Percentiles rank a stretch among this genome's conserved stretches.
phyloP scores from a whole-genome alignment of 2,888 invertebrate genomes.

The Drosophila paracracens region DNA sequence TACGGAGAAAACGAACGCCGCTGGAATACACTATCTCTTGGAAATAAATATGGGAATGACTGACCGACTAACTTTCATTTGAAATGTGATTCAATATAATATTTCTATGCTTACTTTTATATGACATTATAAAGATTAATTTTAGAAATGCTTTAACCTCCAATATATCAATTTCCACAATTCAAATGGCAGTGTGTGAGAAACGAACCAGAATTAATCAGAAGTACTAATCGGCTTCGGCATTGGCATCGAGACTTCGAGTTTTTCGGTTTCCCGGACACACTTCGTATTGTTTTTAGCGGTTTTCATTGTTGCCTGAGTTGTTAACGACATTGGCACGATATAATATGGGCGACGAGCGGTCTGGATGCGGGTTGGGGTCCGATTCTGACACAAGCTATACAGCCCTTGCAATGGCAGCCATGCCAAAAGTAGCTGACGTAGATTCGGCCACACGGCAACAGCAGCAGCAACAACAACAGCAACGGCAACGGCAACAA shows the following conservation, averaged over 20 bases:
- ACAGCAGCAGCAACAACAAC: conserved; percentile 22
- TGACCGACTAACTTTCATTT: neutral
- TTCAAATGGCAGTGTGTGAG: conserved; percentile 38
- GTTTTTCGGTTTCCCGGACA: conserved; percentile 34
- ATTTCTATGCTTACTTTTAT: neutral
- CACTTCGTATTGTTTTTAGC: conserved; percentile 43
- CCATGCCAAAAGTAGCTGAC: conserved; percentile 29
- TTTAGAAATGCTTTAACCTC: neutral
- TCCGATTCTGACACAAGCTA: conserved; percentile 7
- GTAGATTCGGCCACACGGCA: conserved; percentile 20
- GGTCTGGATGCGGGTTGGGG: conserved; percentile 53
- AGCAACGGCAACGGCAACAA: conserved; percentile 14
- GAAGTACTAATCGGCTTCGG: conserved; percentile 41
- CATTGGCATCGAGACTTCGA: conserved; percentile 33
- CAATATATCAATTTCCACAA: neutral
- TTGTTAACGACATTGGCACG: conserved; percentile 61
- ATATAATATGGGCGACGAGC: conserved; percentile 66
- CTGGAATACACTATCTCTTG: conserved; percentile 17
- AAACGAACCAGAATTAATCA: conserved; percentile 64
- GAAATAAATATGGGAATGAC: neutral
- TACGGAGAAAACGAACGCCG: neutral
- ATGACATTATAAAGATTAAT: neutral
- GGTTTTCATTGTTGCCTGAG: conserved; percentile 53
- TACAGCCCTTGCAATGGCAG: conserved; percentile 12
- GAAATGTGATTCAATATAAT: neutral